Conservation (phyloP, 2,797 vertebrate genomes). For the Propithecus deckenii region DNA sequence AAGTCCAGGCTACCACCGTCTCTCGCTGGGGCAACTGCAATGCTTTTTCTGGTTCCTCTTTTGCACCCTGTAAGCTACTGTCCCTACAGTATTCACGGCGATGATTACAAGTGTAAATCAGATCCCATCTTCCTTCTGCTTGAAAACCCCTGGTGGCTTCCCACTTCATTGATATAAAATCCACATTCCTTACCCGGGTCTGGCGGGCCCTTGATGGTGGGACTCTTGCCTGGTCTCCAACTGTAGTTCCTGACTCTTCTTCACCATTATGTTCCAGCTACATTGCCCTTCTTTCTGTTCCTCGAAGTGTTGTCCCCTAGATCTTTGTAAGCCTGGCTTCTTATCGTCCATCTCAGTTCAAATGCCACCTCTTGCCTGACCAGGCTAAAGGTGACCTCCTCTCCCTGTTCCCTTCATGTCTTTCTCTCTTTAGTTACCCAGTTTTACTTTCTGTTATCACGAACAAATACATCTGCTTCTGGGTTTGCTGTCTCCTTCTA, state of each 20-base stretch:
- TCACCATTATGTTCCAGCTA: not conserved
- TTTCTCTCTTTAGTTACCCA: not conserved
- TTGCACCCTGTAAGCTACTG: not conserved
- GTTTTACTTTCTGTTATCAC: not conserved
- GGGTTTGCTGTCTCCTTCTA: not conserved
- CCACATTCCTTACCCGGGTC: not conserved
- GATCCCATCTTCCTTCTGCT: not conserved
- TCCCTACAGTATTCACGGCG: not conserved
- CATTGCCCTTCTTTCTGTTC: not conserved
- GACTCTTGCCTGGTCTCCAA: not conserved
- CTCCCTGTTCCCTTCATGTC: not conserved
- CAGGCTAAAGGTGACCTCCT: not conserved
- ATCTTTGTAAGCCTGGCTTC: not conserved
- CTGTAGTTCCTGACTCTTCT: not conserved
- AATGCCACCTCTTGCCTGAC: not conserved
- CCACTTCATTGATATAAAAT: not conserved
- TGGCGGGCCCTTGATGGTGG: not conserved
- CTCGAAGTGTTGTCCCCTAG: not conserved
- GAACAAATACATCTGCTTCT: not conserved
- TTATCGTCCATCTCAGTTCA: not conserved
- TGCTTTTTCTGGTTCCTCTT: not conserved
- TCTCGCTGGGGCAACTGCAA: not conserved
- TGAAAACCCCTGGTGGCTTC: not conserved
- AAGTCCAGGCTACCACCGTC: not conserved
- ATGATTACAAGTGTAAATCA: not conserved